Conservation (phyloP, 2,797 vertebrate species). For the Smutsia temminckii region DNA sequence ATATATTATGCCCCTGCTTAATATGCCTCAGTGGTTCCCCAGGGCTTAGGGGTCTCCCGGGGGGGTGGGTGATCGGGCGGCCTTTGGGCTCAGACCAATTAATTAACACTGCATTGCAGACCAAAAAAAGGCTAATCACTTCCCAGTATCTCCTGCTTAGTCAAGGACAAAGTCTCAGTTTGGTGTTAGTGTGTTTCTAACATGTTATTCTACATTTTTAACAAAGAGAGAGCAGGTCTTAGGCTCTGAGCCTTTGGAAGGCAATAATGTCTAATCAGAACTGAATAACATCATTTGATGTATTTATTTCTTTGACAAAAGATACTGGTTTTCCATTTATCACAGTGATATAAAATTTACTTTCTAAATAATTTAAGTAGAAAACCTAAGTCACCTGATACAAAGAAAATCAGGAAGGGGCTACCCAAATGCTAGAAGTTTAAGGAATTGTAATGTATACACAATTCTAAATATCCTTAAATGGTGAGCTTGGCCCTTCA, state of each 20-base stretch:
- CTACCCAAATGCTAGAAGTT: not conserved
- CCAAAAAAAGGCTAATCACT: not conserved
- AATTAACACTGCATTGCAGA: not conserved
- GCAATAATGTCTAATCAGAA: not conserved
- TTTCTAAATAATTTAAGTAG: not conserved
- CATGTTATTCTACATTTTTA: not conserved
- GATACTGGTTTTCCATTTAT: not conserved
- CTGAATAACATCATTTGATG: not conserved
- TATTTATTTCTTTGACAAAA: not conserved
- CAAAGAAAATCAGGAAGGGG: not conserved
- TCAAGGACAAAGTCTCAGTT: not conserved
- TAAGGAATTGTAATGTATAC: not conserved
- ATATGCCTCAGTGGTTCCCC: not conserved
- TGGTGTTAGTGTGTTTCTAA: not conserved
- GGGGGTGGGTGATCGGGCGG: not conserved
- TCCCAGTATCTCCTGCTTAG: not conserved
- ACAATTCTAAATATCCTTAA: not conserved
- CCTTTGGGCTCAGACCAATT: not conserved
- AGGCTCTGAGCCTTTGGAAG: not conserved
- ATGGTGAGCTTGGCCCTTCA: not conserved
- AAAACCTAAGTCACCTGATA: not conserved
- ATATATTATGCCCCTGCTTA: not conserved
- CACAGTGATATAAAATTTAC: not conserved
- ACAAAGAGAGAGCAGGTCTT: not conserved
- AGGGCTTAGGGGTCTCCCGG: rapidly evolving